These are phyloP conservation scores for Smutsia gigantea DNA, from an alignment of 2,797 vertebrate genomes.

Conservation along the genomic window DNA sequence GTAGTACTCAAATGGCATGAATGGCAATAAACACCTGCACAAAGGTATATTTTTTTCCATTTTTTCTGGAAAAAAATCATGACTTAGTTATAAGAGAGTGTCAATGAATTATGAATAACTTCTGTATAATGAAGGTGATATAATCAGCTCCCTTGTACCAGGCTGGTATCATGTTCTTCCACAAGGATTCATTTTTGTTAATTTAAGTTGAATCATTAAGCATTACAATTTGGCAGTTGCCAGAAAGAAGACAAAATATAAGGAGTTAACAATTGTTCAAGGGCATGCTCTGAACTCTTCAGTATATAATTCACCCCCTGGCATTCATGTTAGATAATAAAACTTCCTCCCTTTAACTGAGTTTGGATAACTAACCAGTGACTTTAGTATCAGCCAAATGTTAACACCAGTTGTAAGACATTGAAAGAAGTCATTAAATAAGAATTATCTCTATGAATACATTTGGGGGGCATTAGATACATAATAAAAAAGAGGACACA, in stretches of 20 bases:
- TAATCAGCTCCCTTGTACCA: slow-evolving; percentile 34
- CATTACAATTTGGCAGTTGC: slow-evolving; percentile 67
- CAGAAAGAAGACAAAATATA: slow-evolving; percentile 72
- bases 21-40: background rate
- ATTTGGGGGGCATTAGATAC: background rate
- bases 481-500: background rate
- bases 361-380: slow-evolving; percentile 6
- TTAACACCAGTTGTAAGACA: slow-evolving; percentile 26
- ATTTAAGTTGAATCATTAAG: slow-evolving; percentile 76
- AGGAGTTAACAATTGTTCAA: slow-evolving; percentile 65
- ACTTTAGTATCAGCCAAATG: slow-evolving; percentile 26
- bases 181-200: slow-evolving; percentile 71
- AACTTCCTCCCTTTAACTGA: slow-evolving; percentile 3
- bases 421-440: slow-evolving; percentile 21
- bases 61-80: background rate
- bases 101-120: slow-evolving; percentile 57
- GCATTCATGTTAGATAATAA: background rate
- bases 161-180: slow-evolving; percentile 61
- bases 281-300: background rate
- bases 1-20: background rate
- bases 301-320: slow-evolving; percentile 41
- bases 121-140: slow-evolving; percentile 48
- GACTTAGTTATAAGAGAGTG: background rate
- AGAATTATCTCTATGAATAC: background rate
- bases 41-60: slow-evolving; percentile 10